phyloP scores from a whole-genome alignment of 2,888 invertebrate species.

The Merodon equestris region DNA sequence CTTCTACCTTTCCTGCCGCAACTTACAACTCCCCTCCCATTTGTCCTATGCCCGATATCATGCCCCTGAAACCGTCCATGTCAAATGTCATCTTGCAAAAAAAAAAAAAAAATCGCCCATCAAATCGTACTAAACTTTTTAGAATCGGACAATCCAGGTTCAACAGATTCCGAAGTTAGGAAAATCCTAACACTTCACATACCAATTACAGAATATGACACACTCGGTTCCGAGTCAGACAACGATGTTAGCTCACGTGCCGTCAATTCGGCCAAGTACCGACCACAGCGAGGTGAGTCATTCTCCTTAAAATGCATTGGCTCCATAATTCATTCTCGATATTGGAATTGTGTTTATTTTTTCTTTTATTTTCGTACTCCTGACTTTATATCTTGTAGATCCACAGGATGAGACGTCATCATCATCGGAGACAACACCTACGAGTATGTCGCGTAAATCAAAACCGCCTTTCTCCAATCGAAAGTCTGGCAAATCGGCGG shows the following conservation, averaged over 20 bases:
- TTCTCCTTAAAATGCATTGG: neutral
- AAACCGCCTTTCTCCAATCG: constrained; percentile 86
- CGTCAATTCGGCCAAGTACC: constrained; percentile 79
- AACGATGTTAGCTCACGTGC: constrained; percentile 87
- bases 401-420: constrained; percentile 89
- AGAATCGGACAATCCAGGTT: constrained; percentile 96
- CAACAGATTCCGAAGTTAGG: constrained; percentile 96
- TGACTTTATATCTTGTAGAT: constrained; percentile 77
- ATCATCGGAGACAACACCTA: constrained; percentile 88
- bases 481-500: constrained; percentile 82
- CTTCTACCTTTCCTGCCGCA: neutral
- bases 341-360: neutral
- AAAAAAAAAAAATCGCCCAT: constrained; percentile 74
- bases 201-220: constrained; percentile 96
- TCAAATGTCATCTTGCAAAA: constrained; percentile 70
- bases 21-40: neutral
- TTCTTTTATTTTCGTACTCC: neutral
- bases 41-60: neutral
- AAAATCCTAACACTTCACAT: constrained; percentile 95
- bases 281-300: constrained; percentile 77
- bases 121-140: constrained; percentile 80
- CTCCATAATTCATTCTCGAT: neutral
- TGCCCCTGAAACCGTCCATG: constrained; percentile 22
- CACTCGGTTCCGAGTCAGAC: constrained; percentile 88
- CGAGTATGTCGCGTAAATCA: constrained; percentile 84